A percentile compares a stretch with the other conserved stretches of the same genome.
phyloP scores from a whole-genome alignment of 1,140 invertebrate genomes.

The Ericerus pela region DNA sequence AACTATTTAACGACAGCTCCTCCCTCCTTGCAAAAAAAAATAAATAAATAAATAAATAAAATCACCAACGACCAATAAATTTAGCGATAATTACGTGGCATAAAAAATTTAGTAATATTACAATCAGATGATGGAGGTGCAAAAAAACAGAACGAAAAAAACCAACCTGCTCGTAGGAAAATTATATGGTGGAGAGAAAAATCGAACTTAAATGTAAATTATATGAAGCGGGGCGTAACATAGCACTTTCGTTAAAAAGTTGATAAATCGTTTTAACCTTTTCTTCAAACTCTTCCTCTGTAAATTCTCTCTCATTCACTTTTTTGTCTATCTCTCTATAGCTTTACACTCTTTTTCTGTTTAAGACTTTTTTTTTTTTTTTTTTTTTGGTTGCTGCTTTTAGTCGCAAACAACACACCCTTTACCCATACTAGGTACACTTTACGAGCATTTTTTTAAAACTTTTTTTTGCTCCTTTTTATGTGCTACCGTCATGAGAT shows the following conservation, averaged over 20 bases:
- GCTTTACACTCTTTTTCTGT: constrained; percentile 5
- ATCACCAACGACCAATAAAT: no score
- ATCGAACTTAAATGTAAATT: constrained; percentile 11
- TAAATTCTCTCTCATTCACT: background rate
- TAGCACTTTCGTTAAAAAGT: constrained; percentile 10
- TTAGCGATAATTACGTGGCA: no score
- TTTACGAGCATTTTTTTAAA: constrained; percentile 7
- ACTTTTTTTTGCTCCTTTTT: constrained; percentile 4
- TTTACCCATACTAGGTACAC: constrained; percentile 10
- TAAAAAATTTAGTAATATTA: no score
- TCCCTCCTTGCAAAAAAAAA: no score
- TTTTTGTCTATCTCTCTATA: background rate
- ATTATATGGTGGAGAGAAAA: no score
- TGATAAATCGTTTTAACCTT: constrained; percentile 7
- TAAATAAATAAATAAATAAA: no score
- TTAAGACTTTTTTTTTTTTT: no score
- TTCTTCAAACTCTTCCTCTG: background rate
- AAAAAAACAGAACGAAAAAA: no score
- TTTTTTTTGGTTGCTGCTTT: constrained; percentile 3
- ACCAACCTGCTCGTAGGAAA: no score
- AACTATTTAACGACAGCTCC: no score
- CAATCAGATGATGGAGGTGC: no score
- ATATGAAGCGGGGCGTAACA: background rate
- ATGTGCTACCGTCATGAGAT: background rate
- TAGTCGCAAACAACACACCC: constrained; percentile 7